Conservation (phyloP, 2,113 vertebrate species). For the Syngnathus scovelli region DNA sequence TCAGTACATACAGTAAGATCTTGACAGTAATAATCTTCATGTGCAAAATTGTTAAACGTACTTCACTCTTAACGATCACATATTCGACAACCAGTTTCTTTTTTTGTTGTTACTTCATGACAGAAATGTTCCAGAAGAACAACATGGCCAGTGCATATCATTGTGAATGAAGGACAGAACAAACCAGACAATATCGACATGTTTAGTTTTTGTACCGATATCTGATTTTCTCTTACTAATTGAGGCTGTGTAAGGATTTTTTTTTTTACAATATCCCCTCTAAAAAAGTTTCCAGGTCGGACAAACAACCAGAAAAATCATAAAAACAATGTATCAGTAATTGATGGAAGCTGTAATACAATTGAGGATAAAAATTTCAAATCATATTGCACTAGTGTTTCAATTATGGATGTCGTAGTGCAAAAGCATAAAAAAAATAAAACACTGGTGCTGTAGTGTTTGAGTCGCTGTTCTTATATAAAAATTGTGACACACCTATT, state of each 20-base stretch:
- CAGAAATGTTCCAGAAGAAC: background rate
- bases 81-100: background rate
- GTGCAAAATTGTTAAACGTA: constrained; percentile 1
- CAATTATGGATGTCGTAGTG: background rate
- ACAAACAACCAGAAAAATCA: background rate
- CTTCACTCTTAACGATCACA: background rate
- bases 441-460: background rate
- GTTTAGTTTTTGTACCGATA: background rate
- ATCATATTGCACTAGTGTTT: background rate
- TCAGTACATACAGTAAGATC: background rate
- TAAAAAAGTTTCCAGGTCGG: background rate
- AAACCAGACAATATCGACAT: background rate
- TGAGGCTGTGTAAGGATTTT: background rate
- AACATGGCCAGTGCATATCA: background rate
- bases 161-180: background rate
- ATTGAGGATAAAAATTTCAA: background rate
- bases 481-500: background rate
- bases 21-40: background rate
- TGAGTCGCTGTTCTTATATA: background rate
- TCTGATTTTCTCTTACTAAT: background rate
- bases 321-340: background rate
- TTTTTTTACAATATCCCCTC: background rate
- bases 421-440: background rate
- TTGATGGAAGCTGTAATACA: background rate
- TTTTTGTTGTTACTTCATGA: background rate